Percentiles rank a stretch among this genome's conserved stretches.
These are phyloP conservation scores for Alcis repandata DNA, from an alignment of 2,888 invertebrate species.

Conservation along the genomic window DNA sequence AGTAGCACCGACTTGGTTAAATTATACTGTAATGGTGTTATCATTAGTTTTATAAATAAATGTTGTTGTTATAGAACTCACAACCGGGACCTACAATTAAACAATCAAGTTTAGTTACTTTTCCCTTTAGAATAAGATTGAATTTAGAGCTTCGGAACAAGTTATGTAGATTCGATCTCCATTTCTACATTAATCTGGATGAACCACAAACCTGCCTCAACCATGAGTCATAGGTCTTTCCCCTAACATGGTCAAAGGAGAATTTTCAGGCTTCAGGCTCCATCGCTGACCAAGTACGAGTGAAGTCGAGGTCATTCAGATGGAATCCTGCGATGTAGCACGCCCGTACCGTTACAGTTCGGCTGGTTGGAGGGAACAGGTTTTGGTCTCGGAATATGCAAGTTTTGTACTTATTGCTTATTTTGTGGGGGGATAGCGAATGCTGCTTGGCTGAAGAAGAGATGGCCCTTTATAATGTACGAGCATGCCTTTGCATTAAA, in stretches of 20 bases:
- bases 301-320: neutral
- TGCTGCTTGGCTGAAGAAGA: conserved; percentile 1
- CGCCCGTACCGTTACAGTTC: conserved; percentile 14
- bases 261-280: neutral
- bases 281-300: conserved; percentile 6
- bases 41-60: too few relatives aligned
- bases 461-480: neutral
- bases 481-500: neutral
- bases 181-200: conserved; percentile 10
- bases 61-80: too few relatives aligned
- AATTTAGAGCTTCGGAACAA: neutral
- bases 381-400: conserved; percentile 40
- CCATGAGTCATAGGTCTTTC: conserved; percentile 24
- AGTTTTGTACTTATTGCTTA: conserved; percentile 45
- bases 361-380: conserved; percentile 33
- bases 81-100: too few relatives aligned
- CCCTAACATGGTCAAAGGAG: neutral
- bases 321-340: conserved; percentile 20
- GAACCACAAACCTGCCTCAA: conserved; percentile 13
- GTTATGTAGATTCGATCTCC: neutral
- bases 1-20: too few relatives aligned
- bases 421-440: conserved; percentile 37
- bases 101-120: too few relatives aligned
- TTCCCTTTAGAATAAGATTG: neutral
- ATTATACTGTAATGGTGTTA: too few relatives aligned